A percentile compares a stretch with the other conserved stretches of the same genome.
phyloP scores from a whole-genome alignment of 2,888 invertebrate species.

The Oscheius onirici region DNA sequence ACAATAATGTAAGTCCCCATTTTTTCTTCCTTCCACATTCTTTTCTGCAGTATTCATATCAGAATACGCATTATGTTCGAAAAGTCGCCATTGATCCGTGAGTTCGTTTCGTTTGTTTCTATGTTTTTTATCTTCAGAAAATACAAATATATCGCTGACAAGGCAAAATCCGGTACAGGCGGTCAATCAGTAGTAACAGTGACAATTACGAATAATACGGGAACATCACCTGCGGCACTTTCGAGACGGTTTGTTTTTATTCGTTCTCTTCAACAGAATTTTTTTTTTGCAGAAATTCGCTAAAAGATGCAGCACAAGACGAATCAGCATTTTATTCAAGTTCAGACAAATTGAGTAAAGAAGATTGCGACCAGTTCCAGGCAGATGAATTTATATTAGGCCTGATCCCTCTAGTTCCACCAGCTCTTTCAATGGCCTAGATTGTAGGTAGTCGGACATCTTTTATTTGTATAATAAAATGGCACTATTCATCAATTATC shows the following conservation, averaged over 20 bases:
- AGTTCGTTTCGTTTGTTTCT: background rate
- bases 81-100: constrained; percentile 8
- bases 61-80: background rate
- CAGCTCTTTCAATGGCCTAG: constrained; percentile 6
- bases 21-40: background rate
- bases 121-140: constrained; percentile 1
- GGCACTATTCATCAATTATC: constrained; percentile 37
- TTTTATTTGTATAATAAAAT: no score
- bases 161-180: background rate
- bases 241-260: no score
- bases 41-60: background rate
- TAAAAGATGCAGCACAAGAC: background rate
- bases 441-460: constrained; percentile 4
- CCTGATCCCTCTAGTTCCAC: constrained; percentile 1
- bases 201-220: background rate
- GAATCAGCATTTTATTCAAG: background rate
- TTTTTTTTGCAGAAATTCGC: background rate
- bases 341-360: background rate
- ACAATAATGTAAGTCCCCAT: background rate
- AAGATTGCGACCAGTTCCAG: background rate
- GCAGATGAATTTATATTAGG: constrained; percentile 3
- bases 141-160: constrained; percentile 7
- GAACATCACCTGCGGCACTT: background rate
- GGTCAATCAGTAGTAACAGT: background rate
- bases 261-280: no score